Percentiles rank a stretch among this genome's conserved stretches.
phyloP scores from a whole-genome alignment of 2,113 vertebrate species.

The Dasyurus viverrinus region DNA sequence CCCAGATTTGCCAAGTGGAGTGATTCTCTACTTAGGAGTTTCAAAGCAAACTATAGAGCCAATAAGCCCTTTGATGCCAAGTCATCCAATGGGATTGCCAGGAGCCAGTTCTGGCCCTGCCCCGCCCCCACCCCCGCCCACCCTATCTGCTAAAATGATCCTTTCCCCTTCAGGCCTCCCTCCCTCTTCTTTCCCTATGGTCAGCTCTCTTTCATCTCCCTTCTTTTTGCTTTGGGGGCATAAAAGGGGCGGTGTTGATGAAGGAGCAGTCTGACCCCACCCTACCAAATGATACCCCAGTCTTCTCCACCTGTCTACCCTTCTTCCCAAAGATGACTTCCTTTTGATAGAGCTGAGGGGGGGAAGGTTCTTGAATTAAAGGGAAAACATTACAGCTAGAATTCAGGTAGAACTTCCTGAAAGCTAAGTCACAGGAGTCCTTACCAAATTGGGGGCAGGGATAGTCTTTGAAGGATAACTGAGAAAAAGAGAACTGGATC shows the following conservation, averaged over 20 bases:
- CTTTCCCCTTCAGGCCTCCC: constrained; percentile 39
- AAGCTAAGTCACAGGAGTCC: background rate
- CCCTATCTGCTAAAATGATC: constrained; percentile 64
- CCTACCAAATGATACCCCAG: constrained; percentile 61
- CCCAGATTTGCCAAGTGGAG: background rate
- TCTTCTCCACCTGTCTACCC: constrained; percentile 33
- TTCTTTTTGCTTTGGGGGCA: constrained; percentile 57
- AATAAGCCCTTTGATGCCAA: constrained; percentile 53
- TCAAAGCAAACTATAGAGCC: constrained; percentile 24
- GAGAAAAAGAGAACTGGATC: background rate
- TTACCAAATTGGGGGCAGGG: background rate
- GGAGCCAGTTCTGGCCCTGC: constrained; percentile 1
- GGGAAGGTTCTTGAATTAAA: background rate
- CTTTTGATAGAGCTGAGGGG: background rate
- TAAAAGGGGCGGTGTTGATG: constrained; percentile 55
- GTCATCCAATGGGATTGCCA: constrained; percentile 25
- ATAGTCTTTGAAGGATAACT: background rate
- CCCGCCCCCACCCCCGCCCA: constrained; percentile 40
- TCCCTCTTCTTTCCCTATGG: constrained; percentile 3
- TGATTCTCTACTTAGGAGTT: background rate
- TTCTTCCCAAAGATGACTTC: constrained; percentile 23
- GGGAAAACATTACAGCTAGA: constrained; percentile 20
- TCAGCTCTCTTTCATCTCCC: constrained; percentile 65
- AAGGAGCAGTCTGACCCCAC: constrained; percentile 38
- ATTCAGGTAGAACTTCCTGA: constrained; percentile 29